Percentiles rank a stretch among this genome's conserved stretches.
Evolutionary conservation across 2,888 invertebrate species (phyloP).

Genomic region (Aporophyla lueneburgensis): DNA sequence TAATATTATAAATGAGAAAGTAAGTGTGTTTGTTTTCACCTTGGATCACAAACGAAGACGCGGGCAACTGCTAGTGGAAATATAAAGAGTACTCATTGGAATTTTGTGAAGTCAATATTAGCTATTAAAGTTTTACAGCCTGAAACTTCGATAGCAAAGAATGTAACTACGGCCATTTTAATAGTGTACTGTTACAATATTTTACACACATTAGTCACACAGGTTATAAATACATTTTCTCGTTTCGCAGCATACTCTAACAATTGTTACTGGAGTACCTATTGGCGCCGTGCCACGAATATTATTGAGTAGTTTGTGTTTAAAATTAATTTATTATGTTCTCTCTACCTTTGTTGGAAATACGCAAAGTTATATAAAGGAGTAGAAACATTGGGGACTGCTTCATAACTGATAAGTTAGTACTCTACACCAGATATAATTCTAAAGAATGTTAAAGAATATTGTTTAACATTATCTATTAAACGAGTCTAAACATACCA

Average conservation of each 20-base stretch:
- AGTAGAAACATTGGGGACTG: not conserved
- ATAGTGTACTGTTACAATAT: slow-evolving; percentile 37
- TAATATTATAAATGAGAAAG: too few species aligned
- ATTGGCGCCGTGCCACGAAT: slow-evolving; percentile 64
- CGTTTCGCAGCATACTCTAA: slow-evolving; percentile 54
- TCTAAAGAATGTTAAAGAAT: not conserved
- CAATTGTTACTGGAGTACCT: slow-evolving; percentile 58
- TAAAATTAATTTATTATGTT: slow-evolving; percentile 58
- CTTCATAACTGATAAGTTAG: not conserved
- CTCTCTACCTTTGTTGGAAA: slow-evolving; percentile 30
- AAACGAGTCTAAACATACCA: too few species aligned
- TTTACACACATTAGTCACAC: slow-evolving; percentile 43
- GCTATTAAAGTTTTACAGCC: too few species aligned
- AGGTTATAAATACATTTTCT: slow-evolving; percentile 64
- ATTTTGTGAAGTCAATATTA: not conserved
- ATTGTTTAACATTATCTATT: not conserved
- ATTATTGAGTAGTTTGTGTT: slow-evolving; percentile 63
- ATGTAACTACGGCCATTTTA: slow-evolving; percentile 1
- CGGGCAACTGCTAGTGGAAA: not conserved
- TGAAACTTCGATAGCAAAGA: slow-evolving; percentile 1
- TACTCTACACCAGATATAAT: not conserved
- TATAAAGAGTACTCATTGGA: not conserved
- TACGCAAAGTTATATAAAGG: not conserved
- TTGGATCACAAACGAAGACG: too few species aligned
- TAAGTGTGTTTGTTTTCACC: too few species aligned